These are phyloP conservation scores for Mus musculus DNA, from an alignment of 2,113 vertebrate genomes.

Conservation along the genomic window GRCm39 chr10:92697501-92698000, in stretches of 20 bases:
- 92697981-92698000: neutral
- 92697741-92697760: neutral
- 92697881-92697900: neutral
- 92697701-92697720: neutral
- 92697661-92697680: neutral
- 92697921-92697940: neutral
- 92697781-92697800: neutral
- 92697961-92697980: neutral
- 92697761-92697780: neutral
- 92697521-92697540: neutral
- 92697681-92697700: neutral
- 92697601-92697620: neutral
- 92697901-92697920: neutral
- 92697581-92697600: neutral
- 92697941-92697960: neutral
- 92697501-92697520: neutral
- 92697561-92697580: neutral
- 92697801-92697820: neutral
- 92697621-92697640: neutral
- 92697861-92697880: neutral
- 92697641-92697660: neutral
- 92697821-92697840: neutral
- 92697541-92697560: neutral
- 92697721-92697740: conserved; percentile 14
- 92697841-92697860: neutral